These are phyloP conservation scores for Meles meles DNA, from an alignment of 2,113 vertebrate genomes.

Conservation along the genomic window DNA sequence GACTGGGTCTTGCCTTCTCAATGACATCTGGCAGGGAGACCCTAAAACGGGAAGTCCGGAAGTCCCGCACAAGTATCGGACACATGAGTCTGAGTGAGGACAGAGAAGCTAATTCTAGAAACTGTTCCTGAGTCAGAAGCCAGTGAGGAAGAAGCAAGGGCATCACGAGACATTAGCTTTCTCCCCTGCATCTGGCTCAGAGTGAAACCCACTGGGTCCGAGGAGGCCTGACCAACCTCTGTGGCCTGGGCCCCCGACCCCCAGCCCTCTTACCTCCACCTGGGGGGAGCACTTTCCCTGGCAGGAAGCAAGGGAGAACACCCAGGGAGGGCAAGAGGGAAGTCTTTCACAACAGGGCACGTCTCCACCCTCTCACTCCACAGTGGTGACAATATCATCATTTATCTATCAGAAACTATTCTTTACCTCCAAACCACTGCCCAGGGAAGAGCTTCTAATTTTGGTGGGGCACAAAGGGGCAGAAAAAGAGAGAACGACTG, in stretches of 20 bases:
- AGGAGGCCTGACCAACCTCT: not conserved
- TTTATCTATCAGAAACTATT: not conserved
- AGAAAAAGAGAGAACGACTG: not conserved
- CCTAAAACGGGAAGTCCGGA: conserved; percentile 62
- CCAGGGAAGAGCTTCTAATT: not conserved
- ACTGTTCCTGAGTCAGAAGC: not conserved
- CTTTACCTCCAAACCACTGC: not conserved
- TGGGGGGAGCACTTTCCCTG: not conserved
- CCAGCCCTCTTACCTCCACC: not conserved
- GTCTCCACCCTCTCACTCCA: not conserved
- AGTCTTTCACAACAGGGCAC: not conserved
- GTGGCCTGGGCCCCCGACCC: not conserved
- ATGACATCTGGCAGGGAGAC: not conserved
- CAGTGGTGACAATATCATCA: not conserved
- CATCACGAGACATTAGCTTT: not conserved
- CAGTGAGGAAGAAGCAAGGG: not conserved
- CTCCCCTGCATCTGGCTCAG: not conserved
- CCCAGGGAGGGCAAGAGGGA: not conserved
- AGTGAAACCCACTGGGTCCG: not conserved
- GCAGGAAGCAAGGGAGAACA: not conserved
- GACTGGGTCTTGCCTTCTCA: not conserved
- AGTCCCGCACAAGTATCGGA: not conserved
- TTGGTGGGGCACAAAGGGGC: not conserved
- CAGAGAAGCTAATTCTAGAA: not conserved
- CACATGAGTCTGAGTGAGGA: not conserved